Evolutionary conservation across 2,888 invertebrate species (phyloP).

Genomic region (Tortricodes alternella): DNA sequence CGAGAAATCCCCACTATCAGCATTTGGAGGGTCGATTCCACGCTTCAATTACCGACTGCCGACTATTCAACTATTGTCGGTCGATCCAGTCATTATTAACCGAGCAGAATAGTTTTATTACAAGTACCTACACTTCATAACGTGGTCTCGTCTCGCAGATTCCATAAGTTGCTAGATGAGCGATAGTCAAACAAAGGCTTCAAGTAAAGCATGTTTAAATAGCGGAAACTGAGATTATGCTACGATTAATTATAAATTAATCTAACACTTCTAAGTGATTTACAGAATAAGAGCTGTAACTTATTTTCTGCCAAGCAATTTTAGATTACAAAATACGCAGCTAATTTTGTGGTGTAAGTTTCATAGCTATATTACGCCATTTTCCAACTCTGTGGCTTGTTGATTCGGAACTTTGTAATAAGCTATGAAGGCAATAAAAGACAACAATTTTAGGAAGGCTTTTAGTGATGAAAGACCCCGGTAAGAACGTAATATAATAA

Average conservation of each 20-base stretch:
- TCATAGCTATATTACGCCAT: too few relatives aligned
- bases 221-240: background rate
- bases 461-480: background rate
- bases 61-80: constrained; percentile 42
- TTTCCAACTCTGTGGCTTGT: background rate
- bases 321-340: too few relatives aligned
- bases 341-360: too few relatives aligned
- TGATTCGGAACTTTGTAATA: background rate
- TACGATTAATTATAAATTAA: background rate
- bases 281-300: background rate
- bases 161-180: background rate
- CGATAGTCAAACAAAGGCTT: background rate
- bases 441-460: background rate
- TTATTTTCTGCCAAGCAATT: too few relatives aligned
- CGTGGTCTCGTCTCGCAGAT: background rate
- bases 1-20: constrained; percentile 46
- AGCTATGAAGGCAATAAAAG: background rate
- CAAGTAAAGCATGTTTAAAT: background rate
- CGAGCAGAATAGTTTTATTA: constrained; percentile 42
- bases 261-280: background rate
- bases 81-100: constrained; percentile 45
- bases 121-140: constrained; percentile 9
- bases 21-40: constrained; percentile 43
- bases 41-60: constrained; percentile 45
- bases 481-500: constrained; percentile 21